These are phyloP conservation scores for Celastrina argiolus DNA, from an alignment of 2,888 invertebrate genomes.

Conservation along the genomic window DNA sequence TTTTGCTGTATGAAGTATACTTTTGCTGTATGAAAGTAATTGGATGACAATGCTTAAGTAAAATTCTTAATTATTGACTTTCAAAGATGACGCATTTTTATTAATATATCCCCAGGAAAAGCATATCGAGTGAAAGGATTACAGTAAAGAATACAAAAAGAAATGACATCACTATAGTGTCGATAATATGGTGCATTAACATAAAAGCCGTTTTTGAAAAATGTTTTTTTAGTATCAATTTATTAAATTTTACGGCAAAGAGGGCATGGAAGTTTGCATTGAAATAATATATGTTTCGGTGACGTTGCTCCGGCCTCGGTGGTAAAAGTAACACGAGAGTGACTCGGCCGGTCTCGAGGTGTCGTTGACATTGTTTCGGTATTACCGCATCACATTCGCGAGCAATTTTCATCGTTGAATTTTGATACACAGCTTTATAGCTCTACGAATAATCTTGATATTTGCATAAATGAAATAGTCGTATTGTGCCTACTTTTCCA, in stretches of 20 bases:
- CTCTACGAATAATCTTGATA: conserved; percentile 26
- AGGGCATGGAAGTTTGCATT: neutral
- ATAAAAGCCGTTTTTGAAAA: neutral
- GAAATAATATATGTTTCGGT: conserved; percentile 9
- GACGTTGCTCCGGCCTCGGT: conserved; percentile 18
- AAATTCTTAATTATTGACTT: neutral
- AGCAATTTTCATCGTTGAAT: neutral
- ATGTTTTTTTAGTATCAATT: conserved; percentile 6
- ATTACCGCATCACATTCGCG: conserved; percentile 15
- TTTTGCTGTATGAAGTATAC: too few relatives aligned
- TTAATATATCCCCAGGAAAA: neutral
- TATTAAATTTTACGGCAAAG: neutral
- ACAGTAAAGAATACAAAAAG: neutral
- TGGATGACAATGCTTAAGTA: neutral
- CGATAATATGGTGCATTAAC: neutral
- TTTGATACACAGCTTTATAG: neutral
- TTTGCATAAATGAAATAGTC: conserved; percentile 44
- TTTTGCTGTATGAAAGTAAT: too few relatives aligned
- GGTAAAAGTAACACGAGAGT: conserved; percentile 21
- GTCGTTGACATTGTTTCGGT: conserved; percentile 18
- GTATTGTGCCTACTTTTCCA: conserved; percentile 68
- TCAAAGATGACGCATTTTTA: conserved; percentile 7
- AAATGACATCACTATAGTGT: neutral
- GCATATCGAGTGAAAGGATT: conserved; percentile 4
- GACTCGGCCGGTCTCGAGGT: conserved; percentile 1